Evolutionary conservation across 2,888 invertebrate genomes (phyloP).

Genomic region (Hirtodrosophila histrioides): DNA sequence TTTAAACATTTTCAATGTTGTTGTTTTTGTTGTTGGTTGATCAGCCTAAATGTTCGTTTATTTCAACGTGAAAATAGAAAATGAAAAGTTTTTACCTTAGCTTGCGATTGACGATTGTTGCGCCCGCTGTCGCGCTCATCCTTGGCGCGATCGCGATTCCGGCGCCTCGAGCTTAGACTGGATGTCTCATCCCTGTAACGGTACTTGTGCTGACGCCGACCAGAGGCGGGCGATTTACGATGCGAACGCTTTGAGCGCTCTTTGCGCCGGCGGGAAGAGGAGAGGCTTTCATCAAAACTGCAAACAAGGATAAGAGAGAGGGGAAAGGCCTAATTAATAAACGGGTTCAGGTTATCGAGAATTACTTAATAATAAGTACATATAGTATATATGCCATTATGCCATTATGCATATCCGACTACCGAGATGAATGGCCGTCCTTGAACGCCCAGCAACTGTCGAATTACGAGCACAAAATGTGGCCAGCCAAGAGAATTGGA

Average conservation of each 20-base stretch:
- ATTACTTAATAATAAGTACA: constrained; percentile 41
- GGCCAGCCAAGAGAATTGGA: constrained; percentile 56
- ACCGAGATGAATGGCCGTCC: constrained; percentile 75
- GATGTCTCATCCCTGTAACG: constrained; percentile 85
- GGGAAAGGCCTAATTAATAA: constrained; percentile 40
- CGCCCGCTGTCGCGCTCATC: constrained; percentile 83
- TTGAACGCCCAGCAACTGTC: constrained; percentile 74
- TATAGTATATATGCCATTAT: too few relatives aligned
- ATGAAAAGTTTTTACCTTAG: constrained; percentile 85
- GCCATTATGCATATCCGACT: constrained; percentile 13
- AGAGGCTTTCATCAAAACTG: constrained; percentile 87
- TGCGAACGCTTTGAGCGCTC: constrained; percentile 94
- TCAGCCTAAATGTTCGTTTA: constrained; percentile 51
- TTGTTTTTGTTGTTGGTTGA: constrained; percentile 3
- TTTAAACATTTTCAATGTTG: neutral
- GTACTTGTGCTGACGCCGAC: constrained; percentile 89
- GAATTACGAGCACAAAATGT: constrained; percentile 41
- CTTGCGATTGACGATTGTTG: constrained; percentile 82
- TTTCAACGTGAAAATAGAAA: constrained; percentile 68
- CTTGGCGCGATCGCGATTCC: constrained; percentile 84
- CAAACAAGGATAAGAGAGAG: constrained; percentile 42
- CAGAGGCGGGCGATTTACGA: constrained; percentile 91
- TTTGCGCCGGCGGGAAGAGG: constrained; percentile 88
- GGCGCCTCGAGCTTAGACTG: constrained; percentile 83
- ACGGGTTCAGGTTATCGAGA: constrained; percentile 21